phyloP scores from a whole-genome alignment of 2,113 vertebrate species.

The Sceloporus tristichus region DNA sequence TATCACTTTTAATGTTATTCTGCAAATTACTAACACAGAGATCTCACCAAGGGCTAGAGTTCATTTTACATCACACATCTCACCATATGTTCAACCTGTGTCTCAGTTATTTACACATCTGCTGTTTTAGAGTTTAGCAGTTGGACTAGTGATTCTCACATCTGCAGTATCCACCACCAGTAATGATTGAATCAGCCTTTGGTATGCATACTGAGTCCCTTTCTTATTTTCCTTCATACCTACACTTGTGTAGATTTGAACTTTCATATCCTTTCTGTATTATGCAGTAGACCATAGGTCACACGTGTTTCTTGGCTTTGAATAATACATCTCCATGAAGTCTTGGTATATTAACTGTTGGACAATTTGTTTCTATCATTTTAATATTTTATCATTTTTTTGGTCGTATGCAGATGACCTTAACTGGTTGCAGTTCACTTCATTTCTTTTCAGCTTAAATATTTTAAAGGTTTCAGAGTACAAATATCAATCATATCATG shows the following conservation, averaged over 20 bases:
- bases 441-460: constrained; percentile 82
- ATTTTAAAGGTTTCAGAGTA: constrained; percentile 80
- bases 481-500: constrained; percentile 75
- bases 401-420: constrained; percentile 85
- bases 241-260: constrained; percentile 65
- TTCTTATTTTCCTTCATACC: constrained; percentile 51
- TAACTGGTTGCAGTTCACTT: constrained; percentile 81
- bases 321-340: constrained; percentile 80
- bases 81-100: neutral
- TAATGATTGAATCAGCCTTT: constrained; percentile 12
- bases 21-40: constrained; percentile 19
- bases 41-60: neutral
- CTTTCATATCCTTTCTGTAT: constrained; percentile 69
- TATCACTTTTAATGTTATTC: constrained; percentile 8
- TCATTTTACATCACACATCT: constrained; percentile 10
- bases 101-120: neutral
- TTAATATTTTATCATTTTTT: constrained; percentile 85
- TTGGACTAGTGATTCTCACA: neutral
- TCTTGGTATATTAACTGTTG: constrained; percentile 72
- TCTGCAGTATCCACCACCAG: constrained; percentile 1
- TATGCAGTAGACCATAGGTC: constrained; percentile 79
- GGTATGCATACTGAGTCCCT: constrained; percentile 52
- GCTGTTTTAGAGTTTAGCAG: neutral
- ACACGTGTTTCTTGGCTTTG: constrained; percentile 72
- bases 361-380: constrained; percentile 84